Conservation (phyloP, 2,113 vertebrate species). For the Chlamydotis undulata region DNA sequence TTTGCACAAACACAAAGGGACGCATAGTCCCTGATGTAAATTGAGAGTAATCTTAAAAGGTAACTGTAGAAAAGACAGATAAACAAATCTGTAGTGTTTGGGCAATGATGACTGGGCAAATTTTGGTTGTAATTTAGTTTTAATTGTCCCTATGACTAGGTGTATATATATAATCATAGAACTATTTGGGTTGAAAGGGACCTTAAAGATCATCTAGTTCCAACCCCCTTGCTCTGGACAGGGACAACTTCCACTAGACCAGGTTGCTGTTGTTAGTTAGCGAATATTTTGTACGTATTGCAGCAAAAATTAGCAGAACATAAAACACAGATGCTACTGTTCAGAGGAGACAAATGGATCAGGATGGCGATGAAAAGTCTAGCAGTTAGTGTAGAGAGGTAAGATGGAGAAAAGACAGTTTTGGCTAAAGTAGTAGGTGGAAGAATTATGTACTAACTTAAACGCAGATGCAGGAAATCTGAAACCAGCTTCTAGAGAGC, state of each 20-base stretch:
- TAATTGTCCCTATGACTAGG: neutral
- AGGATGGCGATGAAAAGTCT: neutral
- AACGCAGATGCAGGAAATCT: neutral
- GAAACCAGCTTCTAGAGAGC: neutral
- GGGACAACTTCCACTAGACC: too few relatives aligned
- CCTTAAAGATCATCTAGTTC: too few relatives aligned
- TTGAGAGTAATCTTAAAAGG: neutral
- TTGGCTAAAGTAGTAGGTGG: neutral
- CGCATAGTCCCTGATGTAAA: neutral
- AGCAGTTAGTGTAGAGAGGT: neutral
- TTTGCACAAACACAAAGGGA: neutral
- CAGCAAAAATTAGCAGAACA: neutral
- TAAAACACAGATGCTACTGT: neutral
- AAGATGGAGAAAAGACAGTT: neutral
- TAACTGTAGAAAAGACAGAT: neutral
- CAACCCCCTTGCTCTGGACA: too few relatives aligned
- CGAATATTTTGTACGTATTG: neutral
- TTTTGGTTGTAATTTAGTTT: neutral
- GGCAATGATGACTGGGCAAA: neutral
- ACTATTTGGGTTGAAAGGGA: too few relatives aligned
- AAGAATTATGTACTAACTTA: neutral
- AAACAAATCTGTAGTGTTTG: neutral
- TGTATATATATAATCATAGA: too few relatives aligned
- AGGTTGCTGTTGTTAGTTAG: neutral
- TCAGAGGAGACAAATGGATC: neutral